Evolutionary conservation across 2,888 invertebrate species (phyloP), one percentile per base, ranked within the genome.

Genomic region (Cordilura impudica): DNA sequence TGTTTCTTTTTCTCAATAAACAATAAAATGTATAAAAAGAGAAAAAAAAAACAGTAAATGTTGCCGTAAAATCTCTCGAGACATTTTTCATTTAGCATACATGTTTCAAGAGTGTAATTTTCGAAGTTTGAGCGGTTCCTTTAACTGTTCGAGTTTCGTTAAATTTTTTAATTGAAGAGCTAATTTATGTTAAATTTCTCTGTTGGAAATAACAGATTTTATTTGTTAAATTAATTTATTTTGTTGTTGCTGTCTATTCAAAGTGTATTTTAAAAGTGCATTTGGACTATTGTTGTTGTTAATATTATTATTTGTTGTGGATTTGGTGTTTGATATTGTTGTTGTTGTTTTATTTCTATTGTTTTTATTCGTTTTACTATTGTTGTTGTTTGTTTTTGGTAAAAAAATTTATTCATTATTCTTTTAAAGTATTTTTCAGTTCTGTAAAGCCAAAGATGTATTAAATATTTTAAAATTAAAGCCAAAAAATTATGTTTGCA

Each of bases 381-480:
- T 72, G 39, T 54, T 63, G 3, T 53, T 35, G 67, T 16, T 81
- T 35, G 53, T 73, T 69, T 65, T 74, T 81, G 69, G 61, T 82
- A 72, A 81, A 82, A n/a, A 79, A 71, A 70, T 83, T 83, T 82
- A 81, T 83, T 83, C 81, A 82, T 76, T 81, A 82, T 84, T 83
- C 47, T 47, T 70, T 63, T 88, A 54, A 53, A 74, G 70, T 35
- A 67, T 70, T 7, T 35, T 49, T n/a, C 35, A 58, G 76, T 69
- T 58, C 77, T 43, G 19, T 65, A 35, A 65, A 19, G 65, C 18
- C 29, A 58, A 67, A 56, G 7, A 39, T 53, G 14, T 23, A 5
- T 67, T 53, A n/a, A n/a, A n/a, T n/a, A n/a, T n/a, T n/a, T n/a
- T n/a, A n/a, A n/a, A n/a, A n/a, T 45, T 63, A 21, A 45, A 51